Conservation (phyloP, 1,140 invertebrate genomes). For the Cydia strobilella region DNA sequence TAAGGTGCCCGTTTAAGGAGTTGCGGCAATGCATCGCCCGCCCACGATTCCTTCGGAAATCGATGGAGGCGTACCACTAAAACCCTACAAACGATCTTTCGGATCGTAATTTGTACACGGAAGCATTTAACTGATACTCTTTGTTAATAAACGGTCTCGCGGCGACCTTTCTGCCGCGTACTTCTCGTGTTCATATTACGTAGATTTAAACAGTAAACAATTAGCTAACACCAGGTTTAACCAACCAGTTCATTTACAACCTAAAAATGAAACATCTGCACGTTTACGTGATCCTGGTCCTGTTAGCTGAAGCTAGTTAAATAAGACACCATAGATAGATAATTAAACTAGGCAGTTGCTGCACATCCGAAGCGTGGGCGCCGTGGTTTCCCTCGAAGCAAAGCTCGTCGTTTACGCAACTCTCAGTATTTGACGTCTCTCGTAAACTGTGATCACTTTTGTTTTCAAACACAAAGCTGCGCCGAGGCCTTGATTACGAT, state of each 20-base stretch:
- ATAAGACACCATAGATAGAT: background rate
- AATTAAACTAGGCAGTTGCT: conserved; percentile 3
- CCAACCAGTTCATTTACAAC: background rate
- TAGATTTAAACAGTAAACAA: background rate
- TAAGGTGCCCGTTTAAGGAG: conserved; percentile 68
- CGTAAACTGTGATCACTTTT: conserved; percentile 71
- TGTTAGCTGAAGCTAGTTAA: background rate
- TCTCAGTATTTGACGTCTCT: conserved; percentile 40
- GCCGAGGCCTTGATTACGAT: conserved; percentile 64
- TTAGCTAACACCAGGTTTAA: too few relatives aligned
- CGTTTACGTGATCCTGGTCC: background rate
- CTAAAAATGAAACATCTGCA: background rate
- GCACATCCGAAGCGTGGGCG: conserved; percentile 37
- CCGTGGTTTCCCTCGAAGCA: conserved; percentile 6
- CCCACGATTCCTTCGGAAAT: conserved; percentile 64
- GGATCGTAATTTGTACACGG: conserved; percentile 65
- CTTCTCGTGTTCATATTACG: background rate
- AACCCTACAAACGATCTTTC: conserved; percentile 67
- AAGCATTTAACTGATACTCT: conserved; percentile 62
- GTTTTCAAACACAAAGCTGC: conserved; percentile 60
- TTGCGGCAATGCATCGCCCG: conserved; percentile 67
- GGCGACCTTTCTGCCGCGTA: background rate
- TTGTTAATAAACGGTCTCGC: conserved; percentile 46
- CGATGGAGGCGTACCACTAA: conserved; percentile 61
- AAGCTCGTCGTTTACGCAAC: conserved; percentile 55